Percentiles rank a stretch among this genome's conserved stretches.
These are phyloP conservation scores for Drosophila putrida DNA, from an alignment of 2,888 invertebrate species.

Conservation along the genomic window DNA sequence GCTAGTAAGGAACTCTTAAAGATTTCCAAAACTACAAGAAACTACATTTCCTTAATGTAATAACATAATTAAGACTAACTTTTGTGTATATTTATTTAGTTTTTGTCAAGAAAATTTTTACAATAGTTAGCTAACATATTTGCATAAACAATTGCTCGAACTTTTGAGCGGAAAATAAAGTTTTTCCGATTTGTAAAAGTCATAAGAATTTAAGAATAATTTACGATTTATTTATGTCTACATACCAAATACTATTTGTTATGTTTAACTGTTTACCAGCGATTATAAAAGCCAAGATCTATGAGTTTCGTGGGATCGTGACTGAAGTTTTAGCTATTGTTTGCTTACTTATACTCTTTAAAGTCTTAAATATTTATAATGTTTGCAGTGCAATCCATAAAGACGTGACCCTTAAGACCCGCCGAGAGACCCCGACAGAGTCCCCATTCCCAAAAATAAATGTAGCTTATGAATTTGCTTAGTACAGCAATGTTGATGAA, in stretches of 20 bases:
- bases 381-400: background rate
- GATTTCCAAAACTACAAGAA: too few species aligned
- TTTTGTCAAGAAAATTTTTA: background rate
- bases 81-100: background rate
- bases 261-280: background rate
- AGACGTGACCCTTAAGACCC: background rate
- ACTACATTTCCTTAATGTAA: too few species aligned
- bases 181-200: too few species aligned
- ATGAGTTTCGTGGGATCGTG: background rate
- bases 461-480: conserved; percentile 23
- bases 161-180: background rate
- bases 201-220: background rate
- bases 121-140: background rate
- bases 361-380: background rate
- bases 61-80: background rate
- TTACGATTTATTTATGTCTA: background rate
- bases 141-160: background rate
- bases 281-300: background rate
- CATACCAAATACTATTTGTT: background rate
- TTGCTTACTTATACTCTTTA: background rate
- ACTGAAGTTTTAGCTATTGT: background rate
- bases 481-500: conserved; percentile 19
- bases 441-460: background rate
- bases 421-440: background rate
- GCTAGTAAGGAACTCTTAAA: too few species aligned